A percentile compares a stretch with the other conserved stretches of the same genome.
Evolutionary conservation across 2,797 vertebrate species (phyloP).

Genomic region (Muscicapa comitata): DNA sequence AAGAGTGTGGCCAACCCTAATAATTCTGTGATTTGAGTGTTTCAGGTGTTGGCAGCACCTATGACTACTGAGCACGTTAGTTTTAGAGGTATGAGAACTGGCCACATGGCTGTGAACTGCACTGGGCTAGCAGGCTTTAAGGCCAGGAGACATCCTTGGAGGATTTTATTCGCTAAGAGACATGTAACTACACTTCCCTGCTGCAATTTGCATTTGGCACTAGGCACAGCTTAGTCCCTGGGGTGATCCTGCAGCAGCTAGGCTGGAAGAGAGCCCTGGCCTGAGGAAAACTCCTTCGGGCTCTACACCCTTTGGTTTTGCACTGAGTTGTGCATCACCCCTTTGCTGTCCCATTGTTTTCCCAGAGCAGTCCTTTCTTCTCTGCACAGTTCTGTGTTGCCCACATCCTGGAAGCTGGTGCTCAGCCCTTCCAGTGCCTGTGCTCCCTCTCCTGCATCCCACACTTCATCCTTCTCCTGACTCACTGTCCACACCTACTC

Average conservation of each 20-base stretch:
- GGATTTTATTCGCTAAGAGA: background rate
- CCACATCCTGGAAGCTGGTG: rapidly evolving
- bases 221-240: background rate
- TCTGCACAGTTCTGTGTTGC: background rate
- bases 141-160: background rate
- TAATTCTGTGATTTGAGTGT: background rate
- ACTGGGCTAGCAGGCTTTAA: background rate
- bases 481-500: background rate
- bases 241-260: background rate
- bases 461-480: background rate
- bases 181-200: background rate
- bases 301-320: background rate
- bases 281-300: background rate
- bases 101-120: background rate
- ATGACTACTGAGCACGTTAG: rapidly evolving
- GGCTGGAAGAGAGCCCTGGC: background rate
- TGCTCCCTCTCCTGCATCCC: background rate
- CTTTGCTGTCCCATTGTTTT: background rate
- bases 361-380: background rate
- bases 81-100: background rate
- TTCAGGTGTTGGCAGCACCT: background rate
- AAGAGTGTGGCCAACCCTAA: too few relatives aligned
- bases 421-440: background rate
- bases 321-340: background rate
- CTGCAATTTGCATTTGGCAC: rapidly evolving